Evolutionary conservation across 2,888 invertebrate species (phyloP).

Genomic region (Cryptocheilus praepositus): DNA sequence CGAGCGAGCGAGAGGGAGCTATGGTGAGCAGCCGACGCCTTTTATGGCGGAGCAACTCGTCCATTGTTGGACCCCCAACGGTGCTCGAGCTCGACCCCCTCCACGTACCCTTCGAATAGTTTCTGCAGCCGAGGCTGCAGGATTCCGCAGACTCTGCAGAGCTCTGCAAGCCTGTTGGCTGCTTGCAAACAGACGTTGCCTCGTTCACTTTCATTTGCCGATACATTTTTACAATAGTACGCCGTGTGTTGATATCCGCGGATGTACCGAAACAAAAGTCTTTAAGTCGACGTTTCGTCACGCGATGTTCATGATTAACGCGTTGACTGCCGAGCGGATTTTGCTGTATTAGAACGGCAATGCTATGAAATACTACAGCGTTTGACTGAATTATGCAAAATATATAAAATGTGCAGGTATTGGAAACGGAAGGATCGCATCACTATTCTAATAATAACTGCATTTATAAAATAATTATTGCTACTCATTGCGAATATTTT

Average conservation of each 20-base stretch:
- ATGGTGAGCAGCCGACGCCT: constrained; percentile 39
- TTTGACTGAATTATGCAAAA: too few relatives aligned
- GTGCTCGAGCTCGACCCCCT: constrained; percentile 61
- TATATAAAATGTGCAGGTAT: too few relatives aligned
- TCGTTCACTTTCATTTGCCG: constrained; percentile 4
- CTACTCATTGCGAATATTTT: too few relatives aligned
- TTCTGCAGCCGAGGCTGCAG: constrained; percentile 54
- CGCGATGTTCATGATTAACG: too few relatives aligned
- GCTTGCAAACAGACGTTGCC: constrained; percentile 13
- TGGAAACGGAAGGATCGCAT: too few relatives aligned
- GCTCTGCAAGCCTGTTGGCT: constrained; percentile 10
- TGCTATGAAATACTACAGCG: too few relatives aligned
- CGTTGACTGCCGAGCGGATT: too few relatives aligned
- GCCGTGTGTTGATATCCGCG: neutral
- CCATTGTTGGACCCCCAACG: constrained; percentile 72
- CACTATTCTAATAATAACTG: too few relatives aligned
- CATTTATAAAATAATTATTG: too few relatives aligned
- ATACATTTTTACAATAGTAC: neutral
- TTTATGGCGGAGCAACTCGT: constrained; percentile 53
- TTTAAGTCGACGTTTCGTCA: too few relatives aligned
- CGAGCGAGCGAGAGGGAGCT: constrained; percentile 25
- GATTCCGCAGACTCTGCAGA: constrained; percentile 45
- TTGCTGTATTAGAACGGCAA: too few relatives aligned
- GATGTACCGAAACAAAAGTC: neutral
- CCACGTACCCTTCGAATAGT: constrained; percentile 36